Base-by-base conservation (phyloP, 1,140 invertebrate species). In the Conus betulinus region DNA sequence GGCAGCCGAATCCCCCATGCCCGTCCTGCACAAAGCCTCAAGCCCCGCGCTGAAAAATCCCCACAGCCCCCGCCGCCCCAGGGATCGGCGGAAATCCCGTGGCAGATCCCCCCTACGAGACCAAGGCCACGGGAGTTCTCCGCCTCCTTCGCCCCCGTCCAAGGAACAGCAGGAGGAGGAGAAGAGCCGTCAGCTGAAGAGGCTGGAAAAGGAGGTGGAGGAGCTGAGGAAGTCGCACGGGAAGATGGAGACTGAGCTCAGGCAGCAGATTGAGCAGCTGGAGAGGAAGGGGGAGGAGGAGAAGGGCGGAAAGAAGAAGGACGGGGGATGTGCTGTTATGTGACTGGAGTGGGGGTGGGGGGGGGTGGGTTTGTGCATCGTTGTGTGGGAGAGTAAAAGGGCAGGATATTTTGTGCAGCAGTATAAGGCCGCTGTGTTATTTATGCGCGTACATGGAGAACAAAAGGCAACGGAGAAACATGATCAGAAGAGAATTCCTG, bases 181-280 rank as follows among this genome's bases (percentile, higher is more conserved):
- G n/a, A 85, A 57, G 63, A n/a, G 10, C 25, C 67, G 6, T n/a
- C 55, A 85, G 63, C 25, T 81, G 20, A 23, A 71, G 71, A 23
- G n/a, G 39, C 84, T 85, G 84, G 52, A 85, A 25, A 1, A 74
- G 63, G 63, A 85, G 71, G 52, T 85, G 17, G 11, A 52, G 2
- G 71, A 85, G 39, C 25, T 74, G 63, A 60, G 84, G 17, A 60
- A 1, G 39, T 52, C 63, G 1, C 51, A 85, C 25, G 27, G 71
- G 25, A 85, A n/a, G 52, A 74, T 74, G 63, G 84, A 85, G 27
- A 52, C 84, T 0, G 60, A 85, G 17, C 52, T 85, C 17, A 85
- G 52, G 52, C 39, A 85, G 63, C 84, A 85, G 63, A 67, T 85
- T n/a, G 25, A 74, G 52, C 63, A 85, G 71, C 27, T 85, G 51